phyloP scores from a whole-genome alignment of 2,113 vertebrate species.

The Coturnix japonica region DNA sequence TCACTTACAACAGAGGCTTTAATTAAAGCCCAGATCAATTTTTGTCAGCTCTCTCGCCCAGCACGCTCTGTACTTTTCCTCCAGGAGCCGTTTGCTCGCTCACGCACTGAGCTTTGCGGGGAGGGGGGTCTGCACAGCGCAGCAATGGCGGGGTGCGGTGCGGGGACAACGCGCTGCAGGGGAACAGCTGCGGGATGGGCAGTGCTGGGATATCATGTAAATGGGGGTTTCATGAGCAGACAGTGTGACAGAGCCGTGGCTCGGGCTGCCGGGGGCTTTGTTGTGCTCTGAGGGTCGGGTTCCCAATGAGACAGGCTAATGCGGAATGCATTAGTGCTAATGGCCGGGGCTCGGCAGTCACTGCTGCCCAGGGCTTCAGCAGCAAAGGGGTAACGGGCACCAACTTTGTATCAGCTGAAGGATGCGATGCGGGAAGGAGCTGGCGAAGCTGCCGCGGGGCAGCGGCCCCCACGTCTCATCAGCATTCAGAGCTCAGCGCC shows the following conservation, averaged over 20 bases:
- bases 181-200: no score
- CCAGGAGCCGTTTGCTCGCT: slow-evolving; percentile 10
- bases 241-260: neutral
- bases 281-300: neutral
- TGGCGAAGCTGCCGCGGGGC: neutral
- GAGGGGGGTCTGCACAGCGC: slow-evolving; percentile 23
- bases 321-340: slow-evolving; percentile 25
- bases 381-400: neutral
- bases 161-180: neutral
- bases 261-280: slow-evolving; percentile 1
- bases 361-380: neutral
- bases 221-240: neutral
- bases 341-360: neutral
- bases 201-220: neutral
- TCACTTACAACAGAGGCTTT: slow-evolving; percentile 68
- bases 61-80: slow-evolving; percentile 70
- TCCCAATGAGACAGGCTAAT: neutral
- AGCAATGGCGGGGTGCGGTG: neutral
- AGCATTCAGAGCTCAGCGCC: neutral
- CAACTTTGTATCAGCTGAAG: neutral
- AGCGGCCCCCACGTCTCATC: neutral
- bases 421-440: neutral
- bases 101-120: neutral
- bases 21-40: slow-evolving; percentile 75
- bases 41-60: slow-evolving; percentile 55